Conservation (phyloP, 2,113 vertebrate genomes). For the Hassar affinis region DNA sequence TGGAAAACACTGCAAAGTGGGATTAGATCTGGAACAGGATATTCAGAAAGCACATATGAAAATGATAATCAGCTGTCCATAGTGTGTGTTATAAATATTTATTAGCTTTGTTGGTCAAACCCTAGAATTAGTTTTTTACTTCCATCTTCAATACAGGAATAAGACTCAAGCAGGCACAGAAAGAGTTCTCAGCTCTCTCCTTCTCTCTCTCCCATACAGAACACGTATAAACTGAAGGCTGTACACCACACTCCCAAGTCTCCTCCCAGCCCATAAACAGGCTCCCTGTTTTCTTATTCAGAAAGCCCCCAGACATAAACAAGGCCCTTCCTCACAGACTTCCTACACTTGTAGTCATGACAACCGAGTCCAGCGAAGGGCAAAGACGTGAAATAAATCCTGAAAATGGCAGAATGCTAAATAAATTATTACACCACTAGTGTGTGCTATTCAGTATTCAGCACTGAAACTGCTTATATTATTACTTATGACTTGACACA, state of each 20-base stretch:
- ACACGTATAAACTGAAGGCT: background rate
- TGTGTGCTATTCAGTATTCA: background rate
- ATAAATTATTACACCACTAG: background rate
- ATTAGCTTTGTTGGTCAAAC: background rate
- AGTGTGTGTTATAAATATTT: background rate
- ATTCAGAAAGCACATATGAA: background rate
- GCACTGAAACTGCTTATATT: background rate
- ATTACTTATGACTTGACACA: background rate
- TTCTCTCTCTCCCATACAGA: background rate
- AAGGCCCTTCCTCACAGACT: constrained; percentile 9
- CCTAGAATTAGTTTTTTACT: background rate
- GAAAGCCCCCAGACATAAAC: background rate
- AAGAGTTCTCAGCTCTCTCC: background rate
- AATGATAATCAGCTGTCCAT: background rate
- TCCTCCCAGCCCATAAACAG: background rate
- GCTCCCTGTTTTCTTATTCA: background rate
- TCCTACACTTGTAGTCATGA: constrained; percentile 7
- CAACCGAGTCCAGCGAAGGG: background rate
- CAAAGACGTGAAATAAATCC: background rate
- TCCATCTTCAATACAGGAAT: background rate
- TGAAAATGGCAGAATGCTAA: background rate
- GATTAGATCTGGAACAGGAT: background rate
- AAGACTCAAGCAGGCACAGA: background rate
- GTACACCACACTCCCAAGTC: background rate
- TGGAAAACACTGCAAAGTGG: background rate